phyloP scores from a whole-genome alignment of 2,888 invertebrate species.

The Drosophila putrida region DNA sequence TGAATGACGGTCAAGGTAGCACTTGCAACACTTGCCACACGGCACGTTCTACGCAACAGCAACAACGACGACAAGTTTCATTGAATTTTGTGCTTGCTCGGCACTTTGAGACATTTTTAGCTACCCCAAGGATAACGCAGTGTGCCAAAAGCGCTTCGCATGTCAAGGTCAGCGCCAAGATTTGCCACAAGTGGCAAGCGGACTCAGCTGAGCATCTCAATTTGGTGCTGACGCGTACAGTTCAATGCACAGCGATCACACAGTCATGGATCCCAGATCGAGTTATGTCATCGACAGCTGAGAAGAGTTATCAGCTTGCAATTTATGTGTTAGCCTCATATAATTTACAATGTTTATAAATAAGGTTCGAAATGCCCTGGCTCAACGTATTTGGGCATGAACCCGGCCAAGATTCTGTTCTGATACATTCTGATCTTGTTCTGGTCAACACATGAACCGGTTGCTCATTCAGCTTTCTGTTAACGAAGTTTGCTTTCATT shows the following conservation, averaged over 20 bases:
- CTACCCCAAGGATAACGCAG: conserved; percentile 68
- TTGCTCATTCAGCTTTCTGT: conserved; percentile 39
- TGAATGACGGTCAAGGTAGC: conserved; percentile 75
- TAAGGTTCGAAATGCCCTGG: conserved; percentile 24
- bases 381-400: conserved; percentile 48
- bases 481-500: conserved; percentile 44
- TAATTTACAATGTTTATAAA: conserved; percentile 47
- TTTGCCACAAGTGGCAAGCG: conserved; percentile 49
- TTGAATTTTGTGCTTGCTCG: conserved; percentile 46
- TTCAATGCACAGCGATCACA: conserved; percentile 55
- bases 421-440: conserved; percentile 13
- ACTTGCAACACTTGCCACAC: conserved; percentile 61
- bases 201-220: conserved; percentile 34
- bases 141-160: conserved; percentile 68
- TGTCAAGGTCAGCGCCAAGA: conserved; percentile 60
- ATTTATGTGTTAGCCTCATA: conserved; percentile 21
- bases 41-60: conserved; percentile 69
- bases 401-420: conserved; percentile 27
- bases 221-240: conserved; percentile 40
- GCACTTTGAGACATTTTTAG: conserved; percentile 75
- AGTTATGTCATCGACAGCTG: conserved; percentile 58
- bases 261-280: conserved; percentile 28
- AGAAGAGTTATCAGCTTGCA: conserved; percentile 20
- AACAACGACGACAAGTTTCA: conserved; percentile 41
- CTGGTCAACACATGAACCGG: conserved; percentile 37